Base-by-base conservation (phyloP, 2,797 vertebrate species). In the Notamacropus eugenii region DNA sequence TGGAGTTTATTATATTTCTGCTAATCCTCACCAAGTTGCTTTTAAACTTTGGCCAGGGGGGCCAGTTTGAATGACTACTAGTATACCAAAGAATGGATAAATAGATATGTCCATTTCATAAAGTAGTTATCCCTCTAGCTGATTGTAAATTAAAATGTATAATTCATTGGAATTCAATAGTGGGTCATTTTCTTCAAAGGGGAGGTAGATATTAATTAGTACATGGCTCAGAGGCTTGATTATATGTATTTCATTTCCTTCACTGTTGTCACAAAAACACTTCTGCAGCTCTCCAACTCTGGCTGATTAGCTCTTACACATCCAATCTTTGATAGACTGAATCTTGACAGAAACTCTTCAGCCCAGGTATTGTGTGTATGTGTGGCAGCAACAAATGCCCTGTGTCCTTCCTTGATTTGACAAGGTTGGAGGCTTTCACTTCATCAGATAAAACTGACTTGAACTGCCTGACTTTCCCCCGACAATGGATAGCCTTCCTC, bases 121-220 rank as follows among this genome's bases (percentile, higher is more conserved):
- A 95, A 97, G 93, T 94, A 95, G 96, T 93, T 92, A 96, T 96
- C 55, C 54, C 96, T 96, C 96, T 90, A 97, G 92, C 57, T 93
- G 94, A 91, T 94, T 92, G 95, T 97, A 97, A 98, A 98, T 97
- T 96, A 95, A 96, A 98, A 97, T 96, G 96, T 95, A 46, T 97
- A 94, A 97, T 95, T 62, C 94, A 95, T 93, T 92, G 46, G 90
- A 98, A 96, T 98, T 98, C 97, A 96, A 93, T 96, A 94, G 58
- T 46, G 58, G 97, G 96, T 96, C 97, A 97, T 97, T 97, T 97
- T 97, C 92, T 95, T 97, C 95, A 96, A 96, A 97, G 95, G 93
- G 94, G 92, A 97, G 92, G 96, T 96, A 96, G 58, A 93, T 97
- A 98, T 96, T 98, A 98, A 98, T 98, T 97, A 98, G 96, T 96